phyloP scores from a whole-genome alignment of 2,888 invertebrate species.

The Lamproptera curius region DNA sequence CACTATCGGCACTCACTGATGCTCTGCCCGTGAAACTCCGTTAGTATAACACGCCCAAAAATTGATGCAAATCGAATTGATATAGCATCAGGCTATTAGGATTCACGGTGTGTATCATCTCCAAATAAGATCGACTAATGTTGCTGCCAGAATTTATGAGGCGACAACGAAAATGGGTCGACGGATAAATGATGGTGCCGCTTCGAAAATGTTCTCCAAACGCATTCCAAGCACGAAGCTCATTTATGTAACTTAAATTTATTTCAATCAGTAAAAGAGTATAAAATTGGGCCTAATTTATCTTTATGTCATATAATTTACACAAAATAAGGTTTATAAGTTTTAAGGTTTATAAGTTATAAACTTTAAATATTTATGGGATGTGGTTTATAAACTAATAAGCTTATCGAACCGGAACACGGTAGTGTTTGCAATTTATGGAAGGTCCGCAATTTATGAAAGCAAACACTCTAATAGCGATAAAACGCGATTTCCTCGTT shows the following conservation, averaged over 20 bases:
- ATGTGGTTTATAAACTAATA: too few relatives aligned
- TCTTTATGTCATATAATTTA: too few relatives aligned
- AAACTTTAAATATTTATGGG: too few relatives aligned
- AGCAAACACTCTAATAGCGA: too few relatives aligned
- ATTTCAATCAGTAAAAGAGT: too few relatives aligned
- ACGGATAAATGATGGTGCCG: slow-evolving; percentile 57
- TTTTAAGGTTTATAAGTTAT: too few relatives aligned
- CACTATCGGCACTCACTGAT: slow-evolving; percentile 18
- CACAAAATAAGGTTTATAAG: too few relatives aligned
- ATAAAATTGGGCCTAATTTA: too few relatives aligned
- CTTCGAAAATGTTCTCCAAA: slow-evolving; percentile 10
- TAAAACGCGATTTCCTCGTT: too few relatives aligned
- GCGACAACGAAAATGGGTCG: slow-evolving; percentile 45
- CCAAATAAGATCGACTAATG: slow-evolving; percentile 44
- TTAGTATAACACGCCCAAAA: slow-evolving; percentile 24
- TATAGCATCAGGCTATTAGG: slow-evolving; percentile 24
- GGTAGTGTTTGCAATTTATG: too few relatives aligned
- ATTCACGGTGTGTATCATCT: slow-evolving; percentile 23
- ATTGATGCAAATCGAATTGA: slow-evolving; percentile 24
- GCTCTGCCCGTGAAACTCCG: slow-evolving; percentile 19
- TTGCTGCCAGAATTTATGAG: slow-evolving; percentile 34
- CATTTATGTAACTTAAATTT: not conserved
- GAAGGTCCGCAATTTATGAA: too few relatives aligned
- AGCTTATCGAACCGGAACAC: too few relatives aligned
- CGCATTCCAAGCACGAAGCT: slow-evolving; percentile 11